These are phyloP conservation scores for Silurus meridionalis DNA, from an alignment of 2,113 vertebrate genomes.

Conservation along the genomic window DNA sequence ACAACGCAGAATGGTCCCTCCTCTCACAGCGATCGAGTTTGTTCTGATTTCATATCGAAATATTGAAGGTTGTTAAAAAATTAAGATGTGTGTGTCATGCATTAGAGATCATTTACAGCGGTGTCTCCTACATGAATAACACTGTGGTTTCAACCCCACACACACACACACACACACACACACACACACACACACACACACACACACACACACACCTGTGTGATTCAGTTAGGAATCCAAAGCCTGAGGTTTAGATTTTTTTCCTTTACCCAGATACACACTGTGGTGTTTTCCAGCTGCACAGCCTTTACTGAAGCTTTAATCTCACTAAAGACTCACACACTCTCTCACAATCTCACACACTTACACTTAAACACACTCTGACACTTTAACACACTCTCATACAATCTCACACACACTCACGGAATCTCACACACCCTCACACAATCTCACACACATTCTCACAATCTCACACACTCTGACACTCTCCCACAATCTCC, in stretches of 20 bases:
- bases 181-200: conserved; percentile 53
- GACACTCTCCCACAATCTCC: no score
- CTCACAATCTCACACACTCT: no score
- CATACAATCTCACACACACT: no score
- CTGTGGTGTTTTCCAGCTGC: conserved; percentile 63
- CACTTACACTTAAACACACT: no score
- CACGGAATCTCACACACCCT: no score
- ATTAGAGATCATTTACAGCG: background rate
- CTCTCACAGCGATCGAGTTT: no score
- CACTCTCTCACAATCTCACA: background rate
- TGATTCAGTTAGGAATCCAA: conserved; percentile 70
- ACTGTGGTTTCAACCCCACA: conserved; percentile 13
- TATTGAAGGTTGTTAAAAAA: no score
- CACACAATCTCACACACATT: no score
- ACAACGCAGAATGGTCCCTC: background rate
- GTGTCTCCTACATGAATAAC: background rate
- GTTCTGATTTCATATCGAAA: no score
- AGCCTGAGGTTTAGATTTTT: conserved; percentile 69
- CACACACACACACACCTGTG: conserved; percentile 38
- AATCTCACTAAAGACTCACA: conserved; percentile 5
- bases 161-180: conserved; percentile 28
- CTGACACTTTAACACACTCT: no score
- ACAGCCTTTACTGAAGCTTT: background rate
- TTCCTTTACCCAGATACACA: conserved; percentile 37
- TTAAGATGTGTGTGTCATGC: background rate